Base-by-base conservation (phyloP, 2,888 invertebrate species). In the Heteromyza rotundicornis region DNA sequence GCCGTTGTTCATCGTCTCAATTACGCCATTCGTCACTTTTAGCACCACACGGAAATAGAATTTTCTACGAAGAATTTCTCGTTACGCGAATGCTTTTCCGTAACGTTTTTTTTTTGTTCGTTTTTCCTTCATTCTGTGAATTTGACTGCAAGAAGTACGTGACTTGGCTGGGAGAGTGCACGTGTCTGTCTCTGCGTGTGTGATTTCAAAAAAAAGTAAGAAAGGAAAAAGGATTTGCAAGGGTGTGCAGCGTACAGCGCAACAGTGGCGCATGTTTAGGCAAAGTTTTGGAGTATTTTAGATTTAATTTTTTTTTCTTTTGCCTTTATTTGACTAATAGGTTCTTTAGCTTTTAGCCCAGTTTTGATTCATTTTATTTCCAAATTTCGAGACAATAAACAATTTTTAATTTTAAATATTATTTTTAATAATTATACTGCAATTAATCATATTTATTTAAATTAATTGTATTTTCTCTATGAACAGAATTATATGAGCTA, bases 21-120 rank as follows among this genome's bases (percentile, higher is more conserved):
- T 47, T 47, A 47, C 47, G 47, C 47, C 47, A 17, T 47, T 19
- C 20, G 47, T 47, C 20, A 47, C 47, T 47, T 20, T 40, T 8
- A n/a, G 47, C 17, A 47, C 19, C 19, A 47, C 20, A 47, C 47
- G 47, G 47, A 47, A 47, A 47, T 47, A 47, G 47, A 47, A 19
- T 19, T 47, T 47, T 47, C 47, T 47, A 20, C 47, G 47, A 47
- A 40, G n/a, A 10, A 27, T 27, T 27, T 27, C 10, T 27, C n/a
- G 5, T 40, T 40, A 40, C n/a, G 8, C 40, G n/a, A n/a, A n/a
- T n/a, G n/a, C n/a, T n/a, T 27, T 27, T 27, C 10, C 27, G 10
- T 10, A 27, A 7, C 7, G 27, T 27, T 5, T n/a, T 3, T 40
- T 7, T 40, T 7, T 14, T 3, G n/a, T 40, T 40, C n/a, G 8